Percentiles rank a stretch among this genome's conserved stretches.
phyloP scores from a whole-genome alignment of 2,888 invertebrate genomes.

The Synergus japonicus region DNA sequence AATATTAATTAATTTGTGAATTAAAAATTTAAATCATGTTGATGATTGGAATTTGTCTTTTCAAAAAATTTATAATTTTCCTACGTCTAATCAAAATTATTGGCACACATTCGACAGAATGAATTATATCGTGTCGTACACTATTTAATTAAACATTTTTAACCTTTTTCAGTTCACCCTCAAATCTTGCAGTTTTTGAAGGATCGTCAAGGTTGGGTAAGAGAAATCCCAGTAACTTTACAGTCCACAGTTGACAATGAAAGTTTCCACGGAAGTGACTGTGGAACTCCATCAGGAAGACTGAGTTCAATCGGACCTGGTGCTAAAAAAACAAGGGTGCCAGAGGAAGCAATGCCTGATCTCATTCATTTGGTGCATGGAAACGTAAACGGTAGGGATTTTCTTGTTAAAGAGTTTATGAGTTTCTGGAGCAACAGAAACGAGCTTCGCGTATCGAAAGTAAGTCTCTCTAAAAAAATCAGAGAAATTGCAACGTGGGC shows the following conservation, averaged over 20 bases:
- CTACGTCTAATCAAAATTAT: too few relatives aligned
- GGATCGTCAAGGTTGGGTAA: constrained; percentile 69
- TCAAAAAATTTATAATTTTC: too few relatives aligned
- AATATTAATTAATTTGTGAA: too few relatives aligned
- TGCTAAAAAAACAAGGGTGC: constrained; percentile 74
- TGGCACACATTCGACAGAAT: too few relatives aligned
- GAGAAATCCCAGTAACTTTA: constrained; percentile 66
- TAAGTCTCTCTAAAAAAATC: constrained; percentile 79
- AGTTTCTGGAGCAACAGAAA: constrained; percentile 79
- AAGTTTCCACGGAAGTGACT: constrained; percentile 49
- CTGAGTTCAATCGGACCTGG: constrained; percentile 49
- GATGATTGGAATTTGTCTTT: too few relatives aligned
- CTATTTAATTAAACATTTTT: neutral
- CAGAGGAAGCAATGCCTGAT: constrained; percentile 81
- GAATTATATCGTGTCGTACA: too few relatives aligned
- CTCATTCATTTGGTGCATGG: constrained; percentile 84
- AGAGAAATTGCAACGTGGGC: constrained; percentile 82
- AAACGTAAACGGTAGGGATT: constrained; percentile 80
- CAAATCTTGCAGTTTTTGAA: constrained; percentile 65
- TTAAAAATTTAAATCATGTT: too few relatives aligned
- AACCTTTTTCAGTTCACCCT: constrained; percentile 61
- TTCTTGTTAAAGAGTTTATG: constrained; percentile 82
- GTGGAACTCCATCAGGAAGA: constrained; percentile 47
- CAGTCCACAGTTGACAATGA: constrained; percentile 55
- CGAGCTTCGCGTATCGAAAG: constrained; percentile 74